Base-by-base conservation (phyloP, 2,797 vertebrate species). In the Eleutherodactylus coqui region DNA sequence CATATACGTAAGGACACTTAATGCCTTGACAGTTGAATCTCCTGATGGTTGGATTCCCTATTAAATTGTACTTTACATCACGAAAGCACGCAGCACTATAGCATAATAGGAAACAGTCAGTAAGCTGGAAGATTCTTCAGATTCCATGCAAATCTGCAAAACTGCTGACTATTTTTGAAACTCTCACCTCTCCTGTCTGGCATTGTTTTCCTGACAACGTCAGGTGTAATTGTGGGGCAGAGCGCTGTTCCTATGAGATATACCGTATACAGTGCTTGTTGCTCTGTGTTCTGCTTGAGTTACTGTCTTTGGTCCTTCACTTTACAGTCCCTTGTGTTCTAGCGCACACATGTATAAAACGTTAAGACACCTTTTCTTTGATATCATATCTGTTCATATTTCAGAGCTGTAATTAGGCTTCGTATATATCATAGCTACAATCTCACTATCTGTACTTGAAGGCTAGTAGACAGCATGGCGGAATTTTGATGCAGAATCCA, bases 101-200 rank as follows among this genome's bases (percentile, higher is more conserved):
- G 58, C 27, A 60, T 3, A 11, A 60, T 17, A 36, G 17, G 17
- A 38, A 19, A 19, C 64, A 69, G 27, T 43, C 10, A n/a, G 41
- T 27, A 67, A 62, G n/a, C 70, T 73, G 70, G 55, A 86, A 64
- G 79, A 21, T n/a, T 49, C 51, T n/a, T 83, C 67, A 84, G 75
- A 84, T 84, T 87, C 36, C 29, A 58, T 72, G 38, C 27, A 80
- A 87, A 64, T 70, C 69, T 84, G 79, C 91, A 94, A 89, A 94
- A 94, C 96, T 96, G 97, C 96, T 97, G 96, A 98, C 94, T 96
- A 89, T 96, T 98, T 96, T 96, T 93, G 93, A 93, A 91, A 90
- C 91, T 90, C 89, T 92, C 89, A 49, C 91, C 88, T 92, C 87
- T 88, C 88, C 85, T 92, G 83, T 92, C 91, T 77, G 88, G 32